These are phyloP conservation scores for crab-eating macaque (Macaca fascicularis) DNA, from an alignment of 2,113 vertebrate genomes.

Conservation along the genomic window T2T-MFA8v1.1 NC_088375.1:119051001-119051500, in stretches of 20 bases:
- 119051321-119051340: constrained; percentile 68
- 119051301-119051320: constrained; percentile 65
- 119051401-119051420: constrained; percentile 68
- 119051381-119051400: constrained; percentile 75
- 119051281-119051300: neutral
- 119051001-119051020: neutral
- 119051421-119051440: constrained; percentile 79
- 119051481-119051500: constrained; percentile 73
- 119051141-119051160: neutral
- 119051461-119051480: constrained; percentile 73
- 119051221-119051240: constrained; percentile 4
- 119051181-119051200: constrained; percentile 13
- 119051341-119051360: constrained; percentile 60
- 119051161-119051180: neutral
- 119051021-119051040: neutral
- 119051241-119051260: neutral
- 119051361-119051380: constrained; percentile 80
- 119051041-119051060: neutral
- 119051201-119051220: neutral
- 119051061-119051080: neutral
- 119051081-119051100: constrained; percentile 33
- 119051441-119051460: constrained; percentile 67
- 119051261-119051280: neutral
- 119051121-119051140: neutral
- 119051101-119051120: neutral